These are phyloP conservation scores for Cantharis rustica DNA, from an alignment of 2,888 invertebrate genomes.

Conservation along the genomic window DNA sequence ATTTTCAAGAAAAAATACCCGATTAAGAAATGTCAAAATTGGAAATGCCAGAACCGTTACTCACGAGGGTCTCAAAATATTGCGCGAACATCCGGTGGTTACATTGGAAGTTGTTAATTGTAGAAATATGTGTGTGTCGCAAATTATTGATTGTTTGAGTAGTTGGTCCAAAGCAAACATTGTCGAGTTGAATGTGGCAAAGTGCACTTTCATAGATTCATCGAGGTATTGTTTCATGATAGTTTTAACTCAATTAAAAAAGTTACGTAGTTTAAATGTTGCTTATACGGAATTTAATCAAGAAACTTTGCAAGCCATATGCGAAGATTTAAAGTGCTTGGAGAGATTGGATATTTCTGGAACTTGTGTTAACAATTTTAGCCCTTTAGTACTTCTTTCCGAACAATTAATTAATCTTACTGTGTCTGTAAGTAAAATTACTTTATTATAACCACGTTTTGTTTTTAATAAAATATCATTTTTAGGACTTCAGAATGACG, in stretches of 20 bases:
- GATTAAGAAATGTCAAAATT: conserved; percentile 63
- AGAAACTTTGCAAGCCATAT: conserved; percentile 67
- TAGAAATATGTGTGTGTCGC: conserved; percentile 43
- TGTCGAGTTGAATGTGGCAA: conserved; percentile 64
- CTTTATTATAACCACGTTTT: conserved; percentile 22
- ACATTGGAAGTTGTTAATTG: conserved; percentile 66
- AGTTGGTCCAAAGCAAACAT: conserved; percentile 69
- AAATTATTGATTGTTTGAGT: conserved; percentile 61
- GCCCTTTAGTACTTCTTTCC: conserved; percentile 62
- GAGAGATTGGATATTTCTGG: conserved; percentile 70
- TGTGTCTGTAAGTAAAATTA: conserved; percentile 58
- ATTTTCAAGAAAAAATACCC: conserved; percentile 64
- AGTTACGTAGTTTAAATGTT: conserved; percentile 65
- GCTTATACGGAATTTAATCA: conserved; percentile 72
- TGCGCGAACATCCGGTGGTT: conserved; percentile 66
- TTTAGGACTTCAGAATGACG: conserved; percentile 42
- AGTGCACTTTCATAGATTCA: conserved; percentile 65
- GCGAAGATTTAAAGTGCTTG: conserved; percentile 66
- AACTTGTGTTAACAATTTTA: conserved; percentile 66
- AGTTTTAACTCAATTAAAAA: conserved; percentile 64
- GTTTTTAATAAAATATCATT: neutral
- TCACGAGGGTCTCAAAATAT: conserved; percentile 62
- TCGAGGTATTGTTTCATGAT: conserved; percentile 59
- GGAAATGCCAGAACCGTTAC: conserved; percentile 64
- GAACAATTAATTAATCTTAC: conserved; percentile 63